Percentiles rank a stretch among this genome's conserved stretches.
Evolutionary conservation across 1,140 invertebrate species (phyloP).

Genomic region (Drosophila leontia): DNA sequence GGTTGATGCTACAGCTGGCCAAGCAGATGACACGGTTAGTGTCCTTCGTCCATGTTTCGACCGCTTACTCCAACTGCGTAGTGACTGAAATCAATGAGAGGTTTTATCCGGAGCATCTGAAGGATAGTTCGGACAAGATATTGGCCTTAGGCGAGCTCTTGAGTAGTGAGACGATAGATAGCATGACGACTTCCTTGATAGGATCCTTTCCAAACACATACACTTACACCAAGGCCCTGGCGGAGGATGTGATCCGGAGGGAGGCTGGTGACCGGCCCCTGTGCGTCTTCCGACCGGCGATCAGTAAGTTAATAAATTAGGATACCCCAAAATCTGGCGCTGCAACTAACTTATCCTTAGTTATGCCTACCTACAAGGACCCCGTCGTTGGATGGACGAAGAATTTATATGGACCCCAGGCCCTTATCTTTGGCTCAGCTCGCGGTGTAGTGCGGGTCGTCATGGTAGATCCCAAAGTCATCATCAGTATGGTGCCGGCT

Average conservation of each 20-base stretch:
- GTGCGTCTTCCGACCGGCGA: constrained; percentile 89
- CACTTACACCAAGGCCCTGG: constrained; percentile 92
- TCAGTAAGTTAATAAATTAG: constrained; percentile 87
- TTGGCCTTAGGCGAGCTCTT: constrained; percentile 85
- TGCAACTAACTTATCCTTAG: constrained; percentile 87
- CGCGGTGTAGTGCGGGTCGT: constrained; percentile 90
- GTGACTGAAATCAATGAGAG: constrained; percentile 87
- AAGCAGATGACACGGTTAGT: constrained; percentile 89
- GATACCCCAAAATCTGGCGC: no score
- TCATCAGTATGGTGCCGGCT: constrained; percentile 89
- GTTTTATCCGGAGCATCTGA: constrained; percentile 89
- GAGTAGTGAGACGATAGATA: constrained; percentile 87
- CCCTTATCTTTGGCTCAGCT: constrained; percentile 88
- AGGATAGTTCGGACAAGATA: constrained; percentile 88
- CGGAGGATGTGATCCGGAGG: constrained; percentile 89
- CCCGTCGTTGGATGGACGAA: constrained; percentile 92
- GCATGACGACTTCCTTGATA: constrained; percentile 88
- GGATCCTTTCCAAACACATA: constrained; percentile 93
- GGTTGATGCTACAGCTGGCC: constrained; percentile 86
- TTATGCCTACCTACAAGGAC: constrained; percentile 92
- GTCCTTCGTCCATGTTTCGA: constrained; percentile 89
- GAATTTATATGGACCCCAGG: constrained; percentile 95
- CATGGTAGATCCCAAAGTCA: constrained; percentile 86
- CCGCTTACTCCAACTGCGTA: constrained; percentile 90
- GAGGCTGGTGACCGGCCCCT: constrained; percentile 89